Base-by-base conservation (phyloP, 1,140 invertebrate genomes). In the Aphelinus certus region DNA sequence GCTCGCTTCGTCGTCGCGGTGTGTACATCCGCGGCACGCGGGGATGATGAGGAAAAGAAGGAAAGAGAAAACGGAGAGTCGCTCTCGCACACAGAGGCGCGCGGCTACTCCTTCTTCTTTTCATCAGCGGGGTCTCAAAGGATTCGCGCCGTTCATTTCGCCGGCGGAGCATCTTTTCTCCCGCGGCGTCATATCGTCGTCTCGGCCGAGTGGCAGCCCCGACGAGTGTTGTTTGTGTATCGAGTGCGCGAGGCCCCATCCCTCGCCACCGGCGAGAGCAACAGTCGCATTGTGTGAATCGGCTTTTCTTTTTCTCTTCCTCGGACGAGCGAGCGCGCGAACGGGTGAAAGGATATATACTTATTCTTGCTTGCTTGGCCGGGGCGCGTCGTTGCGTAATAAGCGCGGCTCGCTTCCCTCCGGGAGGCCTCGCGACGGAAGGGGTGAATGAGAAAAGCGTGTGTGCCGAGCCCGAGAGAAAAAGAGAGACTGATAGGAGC, bases 71-170 rank as follows among this genome's bases (percentile, higher is more conserved):
- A 60, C 3, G 57, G 26, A 60, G 57, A 60, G 3, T 53, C 4
- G 4, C 51, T 53, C 4, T 53, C 51, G 51, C 51, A 53, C 4
- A 53, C 4, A 53, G 51, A 4, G 51, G 51, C 4, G 51, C 4
- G 9, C 51, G 51, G 51, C 4, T 9, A 6, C 51, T 53, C 9
- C 51, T 53, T 79, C 76, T 64, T 61, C 62, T 75, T 71, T 71
- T 61, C 63, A 61, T 76, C 78, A 68, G 80, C 75, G 71, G 76
- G 76, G 79, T 85, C 82, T 86, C 84, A 85, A 85, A 85, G 83
- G 83, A 83, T 78, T 82, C 81, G 77, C 81, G 74, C 80, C 82
- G 85, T 82, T 86, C 85, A 86, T 87, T 85, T 87, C 74, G 79
- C 75, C 78, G 64, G 62, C 68, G 10, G 68, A 77, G 79, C 69